These are phyloP conservation scores for Erynnis tages DNA, from an alignment of 2,888 invertebrate genomes.

Conservation along the genomic window DNA sequence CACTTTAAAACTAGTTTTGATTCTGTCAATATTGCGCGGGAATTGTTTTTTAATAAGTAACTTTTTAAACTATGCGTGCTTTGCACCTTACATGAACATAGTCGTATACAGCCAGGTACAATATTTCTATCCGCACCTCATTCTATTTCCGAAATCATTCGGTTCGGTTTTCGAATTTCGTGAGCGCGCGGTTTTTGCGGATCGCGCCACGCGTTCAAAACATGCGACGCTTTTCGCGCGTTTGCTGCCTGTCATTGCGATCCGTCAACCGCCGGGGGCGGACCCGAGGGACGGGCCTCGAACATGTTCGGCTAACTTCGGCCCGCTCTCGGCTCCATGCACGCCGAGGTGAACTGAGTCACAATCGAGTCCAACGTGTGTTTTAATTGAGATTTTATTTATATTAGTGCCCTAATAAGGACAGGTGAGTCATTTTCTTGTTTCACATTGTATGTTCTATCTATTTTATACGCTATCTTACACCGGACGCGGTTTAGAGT, in stretches of 20 bases:
- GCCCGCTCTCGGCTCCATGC: conserved; percentile 49
- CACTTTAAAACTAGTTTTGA: conserved; percentile 26
- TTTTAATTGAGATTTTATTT: conserved; percentile 39
- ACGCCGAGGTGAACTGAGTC: conserved; percentile 65
- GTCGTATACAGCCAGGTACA: conserved; percentile 22
- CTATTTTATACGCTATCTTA: too few species aligned
- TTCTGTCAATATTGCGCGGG: conserved; percentile 19
- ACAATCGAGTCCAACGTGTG: conserved; percentile 45
- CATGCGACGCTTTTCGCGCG: conserved; percentile 61
- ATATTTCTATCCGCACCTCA: conserved; percentile 12
- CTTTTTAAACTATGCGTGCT: not conserved
- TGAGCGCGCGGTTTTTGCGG: conserved; percentile 37
- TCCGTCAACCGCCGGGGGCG: conserved; percentile 52
- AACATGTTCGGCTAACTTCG: conserved; percentile 58
- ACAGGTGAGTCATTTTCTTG: conserved; percentile 52
- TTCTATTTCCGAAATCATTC: conserved; percentile 40
- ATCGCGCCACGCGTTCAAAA: conserved; percentile 62
- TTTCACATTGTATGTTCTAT: conserved; percentile 30
- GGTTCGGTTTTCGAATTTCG: conserved; percentile 47
- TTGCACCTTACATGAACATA: not conserved
- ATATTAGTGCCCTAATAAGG: conserved; percentile 18
- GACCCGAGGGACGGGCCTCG: conserved; percentile 56
- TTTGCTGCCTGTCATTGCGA: conserved; percentile 54
- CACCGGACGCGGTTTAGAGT: conserved; percentile 16
- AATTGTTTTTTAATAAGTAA: conserved; percentile 1